Percentiles rank a stretch among this genome's conserved stretches.
Conservation (phyloP, 2,797 vertebrate species). For the Labeo calbasu region DNA sequence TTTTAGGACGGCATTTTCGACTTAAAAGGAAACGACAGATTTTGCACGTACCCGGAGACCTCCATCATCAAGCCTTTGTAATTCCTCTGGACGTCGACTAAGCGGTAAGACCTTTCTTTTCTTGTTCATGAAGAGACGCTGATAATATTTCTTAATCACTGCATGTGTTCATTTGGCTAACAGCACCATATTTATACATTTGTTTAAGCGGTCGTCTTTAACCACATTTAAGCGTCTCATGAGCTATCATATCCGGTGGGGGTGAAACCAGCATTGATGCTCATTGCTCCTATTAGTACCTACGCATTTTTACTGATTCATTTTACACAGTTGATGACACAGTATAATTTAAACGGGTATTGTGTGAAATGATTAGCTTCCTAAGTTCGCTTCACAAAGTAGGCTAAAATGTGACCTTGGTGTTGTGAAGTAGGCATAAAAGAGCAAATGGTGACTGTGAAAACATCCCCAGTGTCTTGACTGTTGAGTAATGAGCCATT, state of each 20-base stretch:
- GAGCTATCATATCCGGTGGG: not conserved
- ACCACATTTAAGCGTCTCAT: not conserved
- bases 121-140: not conserved
- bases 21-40: not conserved
- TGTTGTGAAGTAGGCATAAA: not conserved
- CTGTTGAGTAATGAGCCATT: conserved; percentile 13
- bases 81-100: conserved; percentile 16
- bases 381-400: not conserved
- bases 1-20: not conserved
- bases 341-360: not conserved
- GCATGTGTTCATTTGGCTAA: not conserved
- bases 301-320: conserved; percentile 20
- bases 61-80: conserved; percentile 11
- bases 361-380: not conserved
- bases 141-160: not conserved
- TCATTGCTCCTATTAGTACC: conserved; percentile 4
- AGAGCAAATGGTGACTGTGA: conserved; percentile 4
- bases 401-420: conserved; percentile 13
- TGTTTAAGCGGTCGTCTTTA: conserved; percentile 19
- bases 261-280: not conserved
- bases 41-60: conserved; percentile 15
- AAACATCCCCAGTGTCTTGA: not conserved
- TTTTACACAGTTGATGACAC: not conserved
- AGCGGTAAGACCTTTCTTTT: conserved; percentile 15
- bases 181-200: not conserved